phyloP scores from a whole-genome alignment of 2,888 invertebrate genomes.

The Xylophagus ater region DNA sequence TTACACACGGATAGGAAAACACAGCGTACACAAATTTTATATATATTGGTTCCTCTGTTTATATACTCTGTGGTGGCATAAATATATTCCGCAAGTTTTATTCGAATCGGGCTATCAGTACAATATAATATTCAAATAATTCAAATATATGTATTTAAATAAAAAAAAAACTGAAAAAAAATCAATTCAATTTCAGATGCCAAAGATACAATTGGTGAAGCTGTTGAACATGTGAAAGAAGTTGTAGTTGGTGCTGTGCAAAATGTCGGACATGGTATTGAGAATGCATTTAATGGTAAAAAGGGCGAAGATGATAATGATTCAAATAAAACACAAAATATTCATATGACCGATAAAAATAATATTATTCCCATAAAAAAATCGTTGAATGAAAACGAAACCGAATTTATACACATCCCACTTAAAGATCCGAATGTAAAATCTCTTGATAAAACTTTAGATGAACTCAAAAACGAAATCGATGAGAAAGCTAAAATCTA shows the following conservation, averaged over 20 bases:
- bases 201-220: conserved; percentile 17
- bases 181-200: conserved; percentile 17
- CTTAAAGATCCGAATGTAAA: conserved; percentile 15
- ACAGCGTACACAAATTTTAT: too few relatives aligned
- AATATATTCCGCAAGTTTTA: too few relatives aligned
- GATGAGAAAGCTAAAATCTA: conserved; percentile 15
- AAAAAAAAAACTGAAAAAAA: too few relatives aligned
- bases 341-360: conserved; percentile 6
- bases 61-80: too few relatives aligned
- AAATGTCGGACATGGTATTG: conserved; percentile 18
- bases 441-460: conserved; percentile 9
- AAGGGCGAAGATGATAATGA: conserved; percentile 9
- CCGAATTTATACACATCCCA: conserved; percentile 15
- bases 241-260: conserved; percentile 19
- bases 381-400: neutral
- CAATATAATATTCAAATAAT: too few relatives aligned
- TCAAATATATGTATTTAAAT: too few relatives aligned
- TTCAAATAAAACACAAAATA: too few relatives aligned
- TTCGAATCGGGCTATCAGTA: too few relatives aligned
- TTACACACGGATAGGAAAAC: too few relatives aligned
- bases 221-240: conserved; percentile 19
- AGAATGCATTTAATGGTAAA: conserved; percentile 12
- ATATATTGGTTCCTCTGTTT: too few relatives aligned
- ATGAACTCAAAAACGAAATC: conserved; percentile 14
- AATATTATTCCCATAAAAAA: neutral